Conservation (phyloP, 2,888 invertebrate genomes). For the Lasioglossum pauxillum region DNA sequence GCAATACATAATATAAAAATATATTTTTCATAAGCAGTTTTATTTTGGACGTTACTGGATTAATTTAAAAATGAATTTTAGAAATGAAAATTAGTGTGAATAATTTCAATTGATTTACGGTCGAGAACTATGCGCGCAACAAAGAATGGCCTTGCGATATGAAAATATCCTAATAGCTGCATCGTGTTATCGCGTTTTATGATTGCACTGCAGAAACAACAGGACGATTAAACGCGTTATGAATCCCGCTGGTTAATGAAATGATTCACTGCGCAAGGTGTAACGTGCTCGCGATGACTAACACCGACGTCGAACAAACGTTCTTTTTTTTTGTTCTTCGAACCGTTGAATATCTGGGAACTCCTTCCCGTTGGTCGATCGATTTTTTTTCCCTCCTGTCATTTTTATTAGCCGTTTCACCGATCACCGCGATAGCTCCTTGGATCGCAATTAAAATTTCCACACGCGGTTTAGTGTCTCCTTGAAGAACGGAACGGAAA, state of each 20-base stretch:
- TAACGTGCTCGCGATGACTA: slow-evolving; percentile 15
- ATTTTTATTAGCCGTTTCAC: slow-evolving; percentile 13
- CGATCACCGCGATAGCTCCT: slow-evolving; percentile 26
- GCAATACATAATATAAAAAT: too few species aligned
- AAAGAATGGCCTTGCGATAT: not conserved
- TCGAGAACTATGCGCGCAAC: not conserved
- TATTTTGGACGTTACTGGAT: too few species aligned
- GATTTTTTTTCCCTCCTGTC: slow-evolving; percentile 1
- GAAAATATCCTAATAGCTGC: not conserved
- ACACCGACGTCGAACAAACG: slow-evolving; percentile 19
- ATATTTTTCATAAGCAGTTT: too few species aligned
- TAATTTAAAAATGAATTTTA: too few species aligned
- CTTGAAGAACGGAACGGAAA: not conserved
- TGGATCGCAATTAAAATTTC: slow-evolving; percentile 21
- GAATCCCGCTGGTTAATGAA: slow-evolving; percentile 24
- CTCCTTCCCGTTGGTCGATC: slow-evolving; percentile 20
- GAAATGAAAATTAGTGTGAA: not conserved
- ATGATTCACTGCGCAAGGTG: slow-evolving; percentile 40
- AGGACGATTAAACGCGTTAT: slow-evolving; percentile 19
- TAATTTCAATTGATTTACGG: not conserved
- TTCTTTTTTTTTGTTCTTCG: not conserved
- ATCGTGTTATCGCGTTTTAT: not conserved
- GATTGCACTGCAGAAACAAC: slow-evolving; percentile 24
- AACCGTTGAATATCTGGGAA: not conserved
- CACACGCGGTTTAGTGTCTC: not conserved